A percentile compares a stretch with the other conserved stretches of the same genome.
phyloP scores from a whole-genome alignment of 1,140 invertebrate genomes.

The Amphibalanus amphitrite region DNA sequence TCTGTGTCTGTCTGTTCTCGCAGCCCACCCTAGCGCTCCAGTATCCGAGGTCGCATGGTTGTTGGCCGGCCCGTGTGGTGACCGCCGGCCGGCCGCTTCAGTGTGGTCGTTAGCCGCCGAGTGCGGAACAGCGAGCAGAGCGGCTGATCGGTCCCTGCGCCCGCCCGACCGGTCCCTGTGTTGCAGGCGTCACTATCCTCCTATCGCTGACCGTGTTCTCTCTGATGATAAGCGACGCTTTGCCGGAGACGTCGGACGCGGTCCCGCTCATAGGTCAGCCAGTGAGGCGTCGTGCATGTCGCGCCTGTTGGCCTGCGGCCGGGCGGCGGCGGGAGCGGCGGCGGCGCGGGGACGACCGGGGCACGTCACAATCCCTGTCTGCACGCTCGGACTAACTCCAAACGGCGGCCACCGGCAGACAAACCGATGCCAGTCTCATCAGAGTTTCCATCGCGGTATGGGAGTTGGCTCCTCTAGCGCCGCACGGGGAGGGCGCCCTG shows the following conservation, averaged over 20 bases:
- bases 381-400: too few relatives aligned
- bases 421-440: too few relatives aligned
- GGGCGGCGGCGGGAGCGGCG: too few relatives aligned
- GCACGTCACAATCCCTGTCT: too few relatives aligned
- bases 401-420: too few relatives aligned
- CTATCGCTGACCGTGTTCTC: conserved; percentile 99
- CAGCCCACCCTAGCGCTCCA: not conserved
- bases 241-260: conserved; percentile 86
- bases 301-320: not conserved
- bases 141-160: not conserved
- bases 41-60: not conserved
- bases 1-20: not conserved
- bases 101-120: too few relatives aligned
- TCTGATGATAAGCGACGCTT: conserved; percentile 85
- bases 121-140: not conserved
- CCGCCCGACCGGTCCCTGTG: not conserved
- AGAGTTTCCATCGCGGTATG: too few relatives aligned
- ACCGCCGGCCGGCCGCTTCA: too few relatives aligned
- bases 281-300: not conserved
- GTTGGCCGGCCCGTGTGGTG: not conserved
- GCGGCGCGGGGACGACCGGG: too few relatives aligned
- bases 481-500: too few relatives aligned
- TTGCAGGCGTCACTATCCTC: conserved; percentile 94
- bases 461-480: too few relatives aligned
- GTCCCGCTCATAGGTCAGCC: conserved; percentile 31